Evolutionary conservation across 2,888 invertebrate genomes (phyloP), one percentile per base, ranked within the genome.

Genomic region (Chloromyia formosa): DNA sequence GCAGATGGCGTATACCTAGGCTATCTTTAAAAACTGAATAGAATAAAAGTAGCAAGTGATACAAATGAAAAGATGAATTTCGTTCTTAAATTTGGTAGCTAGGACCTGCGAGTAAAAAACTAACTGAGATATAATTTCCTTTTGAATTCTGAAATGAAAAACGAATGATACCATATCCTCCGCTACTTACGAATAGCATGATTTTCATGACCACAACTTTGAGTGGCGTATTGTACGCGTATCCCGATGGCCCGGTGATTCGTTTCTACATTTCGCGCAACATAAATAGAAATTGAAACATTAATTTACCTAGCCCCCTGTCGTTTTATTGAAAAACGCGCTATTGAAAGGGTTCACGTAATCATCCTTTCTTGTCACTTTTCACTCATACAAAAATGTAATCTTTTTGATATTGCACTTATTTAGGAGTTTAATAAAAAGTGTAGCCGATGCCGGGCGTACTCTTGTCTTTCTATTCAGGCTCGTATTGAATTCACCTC

Each of bases 381-480:
- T 16, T 35, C 66, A 35, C 20, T 5, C 20, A n/a, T 35, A 4
- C 27, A 7, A 35, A 35, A 35, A 35, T 49, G 35, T 66, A 66
- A 66, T 66, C 69, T 56, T 54, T 54, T 71, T 71, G 58, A 58
- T 58, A 71, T 71, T 49, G 56, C 71, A 40, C 35, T 53, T 71
- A 18, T 56, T 56, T 58, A 35, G n/a, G 23, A 35, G 14, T 71
- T 22, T 23, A 58, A 71, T 58, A 56, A 71, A 71, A 71, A 22
- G 27, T 58, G 35, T 56, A 56, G 18, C 71, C 71, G 71, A n/a
- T 61, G 40, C 22, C 18, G 42, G 23, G 4, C 20, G 12, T 23
- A 3, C 45, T 49, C 62, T 16, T 62, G 23, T 69, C 53, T 53
- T 35, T 35, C 27, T 35, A 35, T 35, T 27, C 42, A 35, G 68